These are phyloP conservation scores for Chesias legatella DNA, from an alignment of 2,888 invertebrate genomes.

Conservation along the genomic window DNA sequence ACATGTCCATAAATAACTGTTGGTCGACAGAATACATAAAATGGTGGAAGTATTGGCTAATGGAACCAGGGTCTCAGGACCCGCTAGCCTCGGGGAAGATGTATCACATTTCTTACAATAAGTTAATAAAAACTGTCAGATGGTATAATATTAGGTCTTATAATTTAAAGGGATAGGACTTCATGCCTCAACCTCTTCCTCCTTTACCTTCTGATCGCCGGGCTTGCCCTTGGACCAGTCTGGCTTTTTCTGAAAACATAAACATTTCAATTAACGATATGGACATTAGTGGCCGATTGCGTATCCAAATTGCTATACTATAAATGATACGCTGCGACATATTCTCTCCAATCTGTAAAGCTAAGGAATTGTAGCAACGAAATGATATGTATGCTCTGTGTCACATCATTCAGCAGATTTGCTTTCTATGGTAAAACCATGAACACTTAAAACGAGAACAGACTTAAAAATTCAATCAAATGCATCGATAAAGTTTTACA, in stretches of 20 bases:
- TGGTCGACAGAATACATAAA: slow-evolving; percentile 54
- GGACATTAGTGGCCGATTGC: slow-evolving; percentile 21
- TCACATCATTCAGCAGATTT: slow-evolving; percentile 22
- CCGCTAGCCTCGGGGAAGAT: slow-evolving; percentile 33
- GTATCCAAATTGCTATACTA: slow-evolving; percentile 33
- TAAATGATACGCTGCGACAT: slow-evolving; percentile 29
- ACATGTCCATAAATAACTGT: slow-evolving; percentile 49
- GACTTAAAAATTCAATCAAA: slow-evolving; percentile 1
- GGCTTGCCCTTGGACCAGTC: slow-evolving; percentile 96
- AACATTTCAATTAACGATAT: slow-evolving; percentile 19
- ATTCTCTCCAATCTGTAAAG: slow-evolving; percentile 5
- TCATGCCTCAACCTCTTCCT: slow-evolving; percentile 92
- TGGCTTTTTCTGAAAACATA: slow-evolving; percentile 91
- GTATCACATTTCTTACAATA: slow-evolving; percentile 56
- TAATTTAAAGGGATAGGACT: slow-evolving; percentile 58
- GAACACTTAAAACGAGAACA: slow-evolving; percentile 7
- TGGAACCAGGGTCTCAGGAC: slow-evolving; percentile 25
- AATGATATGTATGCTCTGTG: slow-evolving; percentile 16
- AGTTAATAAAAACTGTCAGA: slow-evolving; percentile 56
- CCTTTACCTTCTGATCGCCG: slow-evolving; percentile 94
- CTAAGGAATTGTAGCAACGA: slow-evolving; percentile 10
- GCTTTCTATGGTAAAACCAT: slow-evolving; percentile 18
- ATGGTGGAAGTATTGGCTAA: slow-evolving; percentile 43
- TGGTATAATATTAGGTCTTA: slow-evolving; percentile 58
- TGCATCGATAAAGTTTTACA: no score